Conservation (phyloP, 2,888 invertebrate species). For the Macaria liturata region DNA sequence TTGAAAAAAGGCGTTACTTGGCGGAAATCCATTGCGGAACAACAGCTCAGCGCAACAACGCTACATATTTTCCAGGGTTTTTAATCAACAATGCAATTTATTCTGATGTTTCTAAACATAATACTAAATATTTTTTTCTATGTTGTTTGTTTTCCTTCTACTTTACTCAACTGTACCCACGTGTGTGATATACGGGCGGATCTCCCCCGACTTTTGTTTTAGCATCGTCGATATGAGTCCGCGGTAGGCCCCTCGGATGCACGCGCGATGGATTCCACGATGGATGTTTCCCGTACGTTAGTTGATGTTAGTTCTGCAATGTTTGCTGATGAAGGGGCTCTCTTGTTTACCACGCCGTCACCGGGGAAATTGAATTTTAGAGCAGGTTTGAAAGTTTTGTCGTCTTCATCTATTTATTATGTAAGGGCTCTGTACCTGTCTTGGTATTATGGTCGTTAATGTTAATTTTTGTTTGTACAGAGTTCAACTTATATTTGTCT, state of each 20-base stretch:
- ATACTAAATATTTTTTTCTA: too few relatives aligned
- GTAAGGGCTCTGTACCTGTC: too few relatives aligned
- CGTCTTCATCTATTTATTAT: not conserved
- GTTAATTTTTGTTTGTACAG: too few relatives aligned
- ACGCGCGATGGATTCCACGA: conserved; percentile 34
- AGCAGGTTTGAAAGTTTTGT: not conserved
- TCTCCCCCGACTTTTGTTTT: conserved; percentile 53
- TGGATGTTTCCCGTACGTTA: conserved; percentile 36
- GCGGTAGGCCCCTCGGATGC: conserved; percentile 41
- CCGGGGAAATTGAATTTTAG: conserved; percentile 2
- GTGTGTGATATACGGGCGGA: conserved; percentile 39
- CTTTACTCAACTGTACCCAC: conserved; percentile 33
- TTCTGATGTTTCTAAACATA: too few relatives aligned
- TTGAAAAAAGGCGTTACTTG: too few relatives aligned
- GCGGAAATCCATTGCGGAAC: too few relatives aligned
- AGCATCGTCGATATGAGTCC: conserved; percentile 47
- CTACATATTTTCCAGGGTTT: too few relatives aligned
- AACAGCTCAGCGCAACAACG: too few relatives aligned
- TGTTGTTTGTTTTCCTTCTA: not conserved
- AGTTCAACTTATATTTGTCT: too few relatives aligned
- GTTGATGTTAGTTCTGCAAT: conserved; percentile 16
- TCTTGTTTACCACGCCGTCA: not conserved
- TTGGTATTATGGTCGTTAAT: too few relatives aligned
- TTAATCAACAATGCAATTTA: too few relatives aligned
- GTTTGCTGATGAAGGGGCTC: conserved; percentile 8